Base-by-base conservation (phyloP, 2,113 vertebrate genomes). In the Oriolus oriolus region DNA sequence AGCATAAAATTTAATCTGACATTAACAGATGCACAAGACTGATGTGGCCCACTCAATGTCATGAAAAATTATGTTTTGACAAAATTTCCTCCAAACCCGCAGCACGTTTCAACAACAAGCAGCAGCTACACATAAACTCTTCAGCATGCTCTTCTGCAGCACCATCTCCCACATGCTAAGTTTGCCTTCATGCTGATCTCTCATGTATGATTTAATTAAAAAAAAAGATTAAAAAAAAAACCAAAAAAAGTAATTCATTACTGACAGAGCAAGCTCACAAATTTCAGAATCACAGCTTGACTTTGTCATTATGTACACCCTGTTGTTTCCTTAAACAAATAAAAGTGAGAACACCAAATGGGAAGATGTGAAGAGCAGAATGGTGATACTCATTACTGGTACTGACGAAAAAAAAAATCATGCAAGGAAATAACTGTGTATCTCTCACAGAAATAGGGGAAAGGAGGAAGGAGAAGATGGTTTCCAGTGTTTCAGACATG, bases 11-110 rank as follows among this genome's bases (percentile, higher is more conserved):
- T 22, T 10, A 42, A 20, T 21, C 61, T 63, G 61, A n/a, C 30
- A 44, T n/a, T 59, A 52, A 63, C 7, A 85, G 23, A 75, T 31
- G 13, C 13, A 64, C 14, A 71, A 44, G 82, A 59, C 10, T 33
- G 24, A 73, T 7, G 12, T 0, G 2, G 23, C 3, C 27, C 24
- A 23, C 4, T 64, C 53, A 16, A 3, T 16, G 30, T 9, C 33
- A 33, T 22, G 39, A 61, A 83, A 92, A 80, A 66, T 12, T 12
- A 14, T 14, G 17, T 68, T 54, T 81, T 65, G 47, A 70, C 8
- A 33, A 69, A 60, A 73, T 17, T 9, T 14, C 10, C 47, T 42
- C n/a, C 1, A 37, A 84, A 75, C 9, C 23, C 39, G 16, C 6
- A 41, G 50, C 2, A 3, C 13, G 41, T 31, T 59, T 61, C 63